phyloP scores from a whole-genome alignment of 2,888 invertebrate species.

The Chrysomela aeneicollis region DNA sequence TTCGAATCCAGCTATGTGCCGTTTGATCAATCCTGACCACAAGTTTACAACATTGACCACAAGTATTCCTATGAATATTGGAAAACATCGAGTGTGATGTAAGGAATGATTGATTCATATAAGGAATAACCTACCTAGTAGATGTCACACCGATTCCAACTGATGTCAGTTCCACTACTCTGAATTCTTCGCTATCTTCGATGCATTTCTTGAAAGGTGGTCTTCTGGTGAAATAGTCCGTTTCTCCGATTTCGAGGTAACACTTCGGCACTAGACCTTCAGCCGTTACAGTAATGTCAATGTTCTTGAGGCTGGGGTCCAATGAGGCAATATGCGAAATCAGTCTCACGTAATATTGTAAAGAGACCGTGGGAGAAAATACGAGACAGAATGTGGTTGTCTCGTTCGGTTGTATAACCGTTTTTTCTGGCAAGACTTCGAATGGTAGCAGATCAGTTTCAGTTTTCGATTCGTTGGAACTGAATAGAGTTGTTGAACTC shows the following conservation, averaged over 20 bases:
- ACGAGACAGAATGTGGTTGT: conserved; percentile 54
- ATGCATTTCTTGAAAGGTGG: conserved; percentile 56
- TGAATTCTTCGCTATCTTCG: conserved; percentile 42
- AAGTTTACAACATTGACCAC: too few relatives aligned
- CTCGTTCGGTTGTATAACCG: not conserved
- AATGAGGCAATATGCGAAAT: conserved; percentile 66
- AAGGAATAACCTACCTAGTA: conserved; percentile 45
- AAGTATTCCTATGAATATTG: too few relatives aligned
- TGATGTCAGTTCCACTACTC: conserved; percentile 72
- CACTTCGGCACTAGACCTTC: conserved; percentile 73
- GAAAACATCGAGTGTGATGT: too few relatives aligned
- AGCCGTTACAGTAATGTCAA: conserved; percentile 63
- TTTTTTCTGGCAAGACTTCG: conserved; percentile 21
- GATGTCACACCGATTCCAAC: conserved; percentile 66
- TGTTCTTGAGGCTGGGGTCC: conserved; percentile 55
- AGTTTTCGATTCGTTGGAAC: conserved; percentile 8
- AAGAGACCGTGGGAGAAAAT: conserved; percentile 67
- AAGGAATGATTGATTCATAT: too few relatives aligned
- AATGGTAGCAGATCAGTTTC: conserved; percentile 11
- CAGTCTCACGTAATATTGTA: conserved; percentile 65
- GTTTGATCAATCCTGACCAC: too few relatives aligned
- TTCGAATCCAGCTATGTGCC: too few relatives aligned
- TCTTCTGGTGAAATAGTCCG: conserved; percentile 68
- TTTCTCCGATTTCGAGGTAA: conserved; percentile 72
- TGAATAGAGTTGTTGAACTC: conserved; percentile 15